Base-by-base conservation (phyloP, 2,113 vertebrate genomes). In the Brevimyrus niger region DNA sequence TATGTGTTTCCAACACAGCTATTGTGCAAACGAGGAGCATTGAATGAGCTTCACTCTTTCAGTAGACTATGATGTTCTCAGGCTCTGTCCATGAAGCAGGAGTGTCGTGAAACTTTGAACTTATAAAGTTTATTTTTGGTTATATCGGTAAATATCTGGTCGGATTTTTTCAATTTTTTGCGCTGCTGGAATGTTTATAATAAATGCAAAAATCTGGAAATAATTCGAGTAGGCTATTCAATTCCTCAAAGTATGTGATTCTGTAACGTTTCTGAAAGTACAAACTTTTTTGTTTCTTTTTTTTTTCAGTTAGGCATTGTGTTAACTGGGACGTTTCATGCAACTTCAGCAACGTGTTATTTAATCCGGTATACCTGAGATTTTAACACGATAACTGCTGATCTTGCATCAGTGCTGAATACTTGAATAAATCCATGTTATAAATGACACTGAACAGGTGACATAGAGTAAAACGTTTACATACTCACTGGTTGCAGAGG, bases 181-280 rank as follows among this genome's bases (percentile, higher is more conserved):
- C 44, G 82, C 44, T 84, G 38, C 21, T 84, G 82, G 44, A 84
- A 80, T 80, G 73, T 80, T 84, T 84, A 46, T 46, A 84, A 84
- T 65, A 42, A 87, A 87, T 53, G 86, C 50, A 87, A 53, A 87
- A 61, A 44, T 87, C 19, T 87, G 87, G 55, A 87, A 42, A 87
- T 13, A 55, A 87, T 38, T 87, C n/a, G 50, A 53, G 50, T 46
- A 61, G 19, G 42, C 58, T 87, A 19, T 87, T 87, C 53, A 55
- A 53, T 53, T 31, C 6, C 87, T 38, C 8, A 61, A 61, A 58
- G 35, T 19, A 42, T 23, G 55, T 46, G 87, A 61, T 87, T 87
- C 55, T n/a, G 87, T 11, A 42, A 19, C 44, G 47, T 61, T 61
- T 58, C 13, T 61, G 9, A 58, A 61, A 21, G 8, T 46, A 8